These are phyloP conservation scores for Alligator mississippiensis DNA, from an alignment of 2,113 vertebrate species.

Conservation along the genomic window DNA sequence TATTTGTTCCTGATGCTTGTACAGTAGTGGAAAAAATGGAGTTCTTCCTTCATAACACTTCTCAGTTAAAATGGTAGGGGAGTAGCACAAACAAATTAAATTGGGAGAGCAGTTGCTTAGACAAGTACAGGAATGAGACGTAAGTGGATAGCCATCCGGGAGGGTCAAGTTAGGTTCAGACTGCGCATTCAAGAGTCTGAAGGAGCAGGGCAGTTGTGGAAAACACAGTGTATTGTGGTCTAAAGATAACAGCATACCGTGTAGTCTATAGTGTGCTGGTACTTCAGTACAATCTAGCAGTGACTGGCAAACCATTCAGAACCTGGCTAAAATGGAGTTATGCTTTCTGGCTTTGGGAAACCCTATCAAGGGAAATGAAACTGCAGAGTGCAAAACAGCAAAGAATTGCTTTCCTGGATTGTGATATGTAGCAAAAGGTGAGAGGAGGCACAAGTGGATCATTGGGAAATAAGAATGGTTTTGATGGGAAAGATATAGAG, in stretches of 20 bases:
- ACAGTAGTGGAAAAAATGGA: background rate
- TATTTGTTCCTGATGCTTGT: background rate
- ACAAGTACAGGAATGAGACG: background rate
- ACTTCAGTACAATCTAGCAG: background rate
- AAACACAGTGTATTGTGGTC: too few species aligned
- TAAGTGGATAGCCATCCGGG: background rate
- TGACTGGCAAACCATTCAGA: background rate
- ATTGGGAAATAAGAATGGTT: slow-evolving; percentile 14
- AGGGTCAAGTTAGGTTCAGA: background rate
- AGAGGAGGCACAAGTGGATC: background rate
- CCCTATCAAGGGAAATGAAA: fast-evolving
- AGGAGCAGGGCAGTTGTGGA: background rate
- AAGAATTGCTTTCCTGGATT: fast-evolving
- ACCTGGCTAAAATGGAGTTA: background rate
- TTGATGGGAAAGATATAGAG: background rate
- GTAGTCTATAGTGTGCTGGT: fast-evolving
- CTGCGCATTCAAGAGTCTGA: background rate
- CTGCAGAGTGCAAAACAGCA: background rate
- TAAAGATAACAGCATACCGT: background rate
- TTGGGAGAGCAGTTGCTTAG: background rate
- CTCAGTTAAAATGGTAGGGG: background rate
- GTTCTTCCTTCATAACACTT: background rate
- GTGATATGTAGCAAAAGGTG: background rate
- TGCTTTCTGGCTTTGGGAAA: background rate
- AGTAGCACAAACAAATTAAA: background rate